A percentile compares a stretch with the other conserved stretches of the same genome.
Conservation (phyloP, 2,888 invertebrate species). For the Alviniconcha strummeri region DNA sequence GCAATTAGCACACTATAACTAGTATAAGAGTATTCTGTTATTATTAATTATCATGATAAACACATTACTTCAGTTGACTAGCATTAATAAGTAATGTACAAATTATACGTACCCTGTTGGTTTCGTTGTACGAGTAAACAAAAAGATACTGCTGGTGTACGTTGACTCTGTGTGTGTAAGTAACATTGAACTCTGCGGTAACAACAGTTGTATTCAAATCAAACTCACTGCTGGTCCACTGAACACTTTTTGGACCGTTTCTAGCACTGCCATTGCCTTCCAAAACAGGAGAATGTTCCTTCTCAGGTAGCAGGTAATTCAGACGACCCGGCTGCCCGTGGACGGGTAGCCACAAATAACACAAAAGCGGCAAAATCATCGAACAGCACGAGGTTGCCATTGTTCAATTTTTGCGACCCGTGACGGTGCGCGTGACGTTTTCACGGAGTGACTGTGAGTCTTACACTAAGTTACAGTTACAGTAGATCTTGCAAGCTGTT, state of each 20-base stretch:
- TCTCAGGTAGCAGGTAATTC: neutral
- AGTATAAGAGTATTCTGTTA: too few relatives aligned
- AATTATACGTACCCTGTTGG: constrained; percentile 37
- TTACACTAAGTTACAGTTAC: neutral
- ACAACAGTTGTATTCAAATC: constrained; percentile 32
- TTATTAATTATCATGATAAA: too few relatives aligned
- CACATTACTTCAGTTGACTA: too few relatives aligned
- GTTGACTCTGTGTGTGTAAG: constrained; percentile 29
- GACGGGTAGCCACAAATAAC: neutral
- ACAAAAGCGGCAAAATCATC: neutral
- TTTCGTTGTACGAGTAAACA: constrained; percentile 41
- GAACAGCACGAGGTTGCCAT: neutral
- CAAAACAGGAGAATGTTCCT: neutral
- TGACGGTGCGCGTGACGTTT: too few relatives aligned
- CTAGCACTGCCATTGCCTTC: too few relatives aligned
- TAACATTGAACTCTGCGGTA: constrained; percentile 23
- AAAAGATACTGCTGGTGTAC: constrained; percentile 39
- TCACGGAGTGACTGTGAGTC: too few relatives aligned
- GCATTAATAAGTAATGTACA: too few relatives aligned
- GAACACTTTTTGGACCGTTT: neutral
- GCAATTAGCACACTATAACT: too few relatives aligned
- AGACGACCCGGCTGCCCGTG: neutral
- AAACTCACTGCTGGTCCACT: neutral
- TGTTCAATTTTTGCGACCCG: too few relatives aligned
- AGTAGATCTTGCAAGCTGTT: neutral